Evolutionary conservation across 2,888 invertebrate genomes (phyloP).

Genomic region (Mayetiola destructor): DNA sequence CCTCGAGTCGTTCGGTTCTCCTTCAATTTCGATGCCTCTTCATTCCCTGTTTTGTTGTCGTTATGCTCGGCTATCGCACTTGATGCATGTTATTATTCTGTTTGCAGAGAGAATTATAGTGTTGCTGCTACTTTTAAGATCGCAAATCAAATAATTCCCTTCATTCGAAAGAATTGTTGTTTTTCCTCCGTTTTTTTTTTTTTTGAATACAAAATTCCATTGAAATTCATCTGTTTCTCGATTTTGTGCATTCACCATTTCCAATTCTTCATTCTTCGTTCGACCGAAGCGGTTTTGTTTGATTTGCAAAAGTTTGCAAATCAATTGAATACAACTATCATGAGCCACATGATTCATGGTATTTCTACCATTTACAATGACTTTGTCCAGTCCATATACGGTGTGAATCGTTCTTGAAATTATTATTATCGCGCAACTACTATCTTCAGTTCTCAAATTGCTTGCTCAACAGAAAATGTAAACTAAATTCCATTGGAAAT

Average conservation of each 20-base stretch:
- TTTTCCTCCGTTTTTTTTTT: background rate
- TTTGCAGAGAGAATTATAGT: constrained; percentile 7
- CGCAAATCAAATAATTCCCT: constrained; percentile 7
- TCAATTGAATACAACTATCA: no score
- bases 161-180: no score
- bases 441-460: no score
- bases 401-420: no score
- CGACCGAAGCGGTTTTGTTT: background rate
- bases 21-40: background rate
- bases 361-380: no score
- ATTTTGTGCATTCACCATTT: background rate
- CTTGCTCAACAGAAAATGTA: no score
- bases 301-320: constrained; percentile 3
- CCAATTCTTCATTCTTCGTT: background rate
- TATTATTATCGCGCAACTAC: no score
- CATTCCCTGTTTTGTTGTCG: background rate
- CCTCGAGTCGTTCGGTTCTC: background rate
- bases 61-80: constrained; percentile 8
- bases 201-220: background rate
- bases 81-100: constrained; percentile 12
- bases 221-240: background rate
- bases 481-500: no score
- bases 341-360: no score
- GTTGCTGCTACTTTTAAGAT: constrained; percentile 8
- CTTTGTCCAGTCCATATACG: no score